phyloP scores from a whole-genome alignment of 2,797 vertebrate genomes.

The Sebastes alutus region DNA sequence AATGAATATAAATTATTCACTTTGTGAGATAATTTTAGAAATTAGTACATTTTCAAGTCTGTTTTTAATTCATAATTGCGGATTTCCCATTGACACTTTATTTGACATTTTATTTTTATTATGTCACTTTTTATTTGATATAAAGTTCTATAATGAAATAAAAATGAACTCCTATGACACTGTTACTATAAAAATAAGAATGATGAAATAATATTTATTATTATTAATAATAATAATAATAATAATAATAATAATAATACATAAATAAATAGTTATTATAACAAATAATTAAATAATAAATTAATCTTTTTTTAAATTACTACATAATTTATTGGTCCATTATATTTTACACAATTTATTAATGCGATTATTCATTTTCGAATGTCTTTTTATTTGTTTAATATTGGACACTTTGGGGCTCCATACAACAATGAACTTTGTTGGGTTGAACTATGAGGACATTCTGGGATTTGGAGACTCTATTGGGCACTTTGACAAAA shows the following conservation, averaged over 20 bases:
- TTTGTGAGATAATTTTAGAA: background rate
- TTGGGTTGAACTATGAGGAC: background rate
- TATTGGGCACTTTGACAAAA: background rate
- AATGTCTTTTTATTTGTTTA: background rate
- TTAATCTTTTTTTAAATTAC: background rate
- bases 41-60: background rate
- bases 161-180: background rate
- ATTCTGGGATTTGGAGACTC: background rate
- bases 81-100: background rate
- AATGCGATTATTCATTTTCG: background rate
- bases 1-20: background rate
- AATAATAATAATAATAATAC: too few species aligned
- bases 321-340: background rate
- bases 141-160: background rate
- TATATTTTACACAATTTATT: background rate
- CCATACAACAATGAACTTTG: background rate
- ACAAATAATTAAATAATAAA: background rate
- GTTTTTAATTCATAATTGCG: background rate
- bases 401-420: background rate
- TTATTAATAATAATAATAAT: too few species aligned
- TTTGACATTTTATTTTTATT: background rate
- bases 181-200: background rate
- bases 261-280: background rate
- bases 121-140: background rate
- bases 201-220: background rate